Percentiles rank a stretch among this genome's conserved stretches.
phyloP scores from a whole-genome alignment of 2,888 invertebrate species.

The Drosophila gaucha region DNA sequence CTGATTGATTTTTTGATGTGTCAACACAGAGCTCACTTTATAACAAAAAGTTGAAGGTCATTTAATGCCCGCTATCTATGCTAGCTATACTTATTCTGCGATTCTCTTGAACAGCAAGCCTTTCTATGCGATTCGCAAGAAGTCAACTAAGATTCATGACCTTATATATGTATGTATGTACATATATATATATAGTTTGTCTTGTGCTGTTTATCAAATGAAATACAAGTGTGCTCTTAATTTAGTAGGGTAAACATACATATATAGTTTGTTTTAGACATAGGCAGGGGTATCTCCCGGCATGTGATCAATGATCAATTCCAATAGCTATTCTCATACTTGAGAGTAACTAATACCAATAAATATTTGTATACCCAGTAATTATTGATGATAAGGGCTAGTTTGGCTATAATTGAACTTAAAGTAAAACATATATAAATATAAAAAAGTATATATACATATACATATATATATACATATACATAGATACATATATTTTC shows the following conservation, averaged over 20 bases:
- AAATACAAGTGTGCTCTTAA: neutral
- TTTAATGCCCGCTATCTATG: neutral
- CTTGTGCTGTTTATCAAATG: neutral
- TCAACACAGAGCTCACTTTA: neutral
- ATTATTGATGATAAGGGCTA: neutral
- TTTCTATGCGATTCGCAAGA: constrained; percentile 1
- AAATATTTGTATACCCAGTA: neutral
- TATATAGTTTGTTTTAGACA: too few relatives aligned
- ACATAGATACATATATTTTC: too few relatives aligned
- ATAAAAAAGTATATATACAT: too few relatives aligned
- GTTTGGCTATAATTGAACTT: neutral
- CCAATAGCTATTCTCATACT: too few relatives aligned
- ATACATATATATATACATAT: too few relatives aligned
- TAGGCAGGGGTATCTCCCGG: too few relatives aligned
- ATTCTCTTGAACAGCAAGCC: neutral
- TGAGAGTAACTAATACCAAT: too few relatives aligned
- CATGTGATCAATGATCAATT: neutral
- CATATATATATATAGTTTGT: neutral
- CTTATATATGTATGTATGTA: neutral
- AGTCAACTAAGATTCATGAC: neutral
- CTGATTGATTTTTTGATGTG: neutral
- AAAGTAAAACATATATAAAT: too few relatives aligned
- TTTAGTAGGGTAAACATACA: too few relatives aligned
- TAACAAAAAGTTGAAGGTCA: neutral
- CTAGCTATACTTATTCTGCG: neutral